phyloP scores from a whole-genome alignment of 64 coral and sea anemone species.

The Anthopleura sola region DNA sequence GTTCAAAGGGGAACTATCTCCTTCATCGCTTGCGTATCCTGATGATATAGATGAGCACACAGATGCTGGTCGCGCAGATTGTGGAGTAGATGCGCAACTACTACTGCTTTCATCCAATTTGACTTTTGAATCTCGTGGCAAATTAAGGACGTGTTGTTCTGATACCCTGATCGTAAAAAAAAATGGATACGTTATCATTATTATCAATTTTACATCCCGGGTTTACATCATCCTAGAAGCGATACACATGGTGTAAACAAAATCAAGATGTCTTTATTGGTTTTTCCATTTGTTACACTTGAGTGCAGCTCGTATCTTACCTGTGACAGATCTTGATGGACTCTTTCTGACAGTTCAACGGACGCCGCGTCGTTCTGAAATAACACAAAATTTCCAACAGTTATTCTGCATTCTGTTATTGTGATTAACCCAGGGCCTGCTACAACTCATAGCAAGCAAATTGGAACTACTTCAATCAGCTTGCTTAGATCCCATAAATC shows the following conservation, averaged over 20 bases:
- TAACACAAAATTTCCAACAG: not conserved
- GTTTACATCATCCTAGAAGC: not conserved
- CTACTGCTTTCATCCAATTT: not conserved
- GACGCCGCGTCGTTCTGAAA: not conserved
- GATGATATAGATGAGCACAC: constrained; percentile 22
- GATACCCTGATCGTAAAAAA: not conserved
- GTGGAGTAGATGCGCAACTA: not conserved
- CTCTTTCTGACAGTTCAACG: not conserved
- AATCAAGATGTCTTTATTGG: too few relatives aligned
- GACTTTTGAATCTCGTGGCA: not conserved
- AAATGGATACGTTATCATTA: not conserved
- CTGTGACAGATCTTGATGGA: constrained; percentile 6
- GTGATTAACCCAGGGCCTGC: not conserved
- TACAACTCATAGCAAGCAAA: too few relatives aligned
- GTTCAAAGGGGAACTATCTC: not conserved
- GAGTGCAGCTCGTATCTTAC: not conserved
- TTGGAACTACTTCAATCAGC: too few relatives aligned
- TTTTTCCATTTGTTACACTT: too few relatives aligned
- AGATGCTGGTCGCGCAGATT: constrained; percentile 4
- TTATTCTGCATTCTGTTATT: not conserved
- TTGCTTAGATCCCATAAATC: too few relatives aligned
- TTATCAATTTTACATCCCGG: not conserved
- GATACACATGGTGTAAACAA: too few relatives aligned
- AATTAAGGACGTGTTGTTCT: not conserved
- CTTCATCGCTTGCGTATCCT: constrained; percentile 25